Evolutionary conservation across 2,113 vertebrate genomes (phyloP).

Genomic region (Sphyrna mokarran): DNA sequence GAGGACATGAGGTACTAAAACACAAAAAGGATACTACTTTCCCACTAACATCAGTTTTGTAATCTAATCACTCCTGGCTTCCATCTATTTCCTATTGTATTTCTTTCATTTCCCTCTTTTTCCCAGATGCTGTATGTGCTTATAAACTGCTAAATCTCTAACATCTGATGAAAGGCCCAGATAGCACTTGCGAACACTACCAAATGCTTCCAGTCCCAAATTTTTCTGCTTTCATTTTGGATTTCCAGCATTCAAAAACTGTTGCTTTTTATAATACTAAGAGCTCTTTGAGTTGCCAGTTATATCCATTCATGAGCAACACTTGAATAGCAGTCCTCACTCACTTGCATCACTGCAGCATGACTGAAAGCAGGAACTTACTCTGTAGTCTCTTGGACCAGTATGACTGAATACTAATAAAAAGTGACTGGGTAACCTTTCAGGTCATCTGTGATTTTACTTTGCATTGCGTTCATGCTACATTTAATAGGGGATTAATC

Average conservation of each 20-base stretch:
- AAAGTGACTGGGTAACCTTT: not conserved
- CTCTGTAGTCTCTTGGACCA: not conserved
- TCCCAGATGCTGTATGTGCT: not conserved
- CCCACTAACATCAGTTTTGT: not conserved
- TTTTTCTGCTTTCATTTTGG: not conserved
- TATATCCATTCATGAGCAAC: not conserved
- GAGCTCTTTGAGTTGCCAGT: not conserved
- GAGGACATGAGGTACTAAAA: not conserved
- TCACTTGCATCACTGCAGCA: not conserved
- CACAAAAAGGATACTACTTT: not conserved
- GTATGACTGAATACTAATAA: slow-evolving; percentile 21
- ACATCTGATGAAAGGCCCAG: not conserved
- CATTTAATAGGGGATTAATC: not conserved
- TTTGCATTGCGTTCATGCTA: slow-evolving; percentile 15
- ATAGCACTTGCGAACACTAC: not conserved
- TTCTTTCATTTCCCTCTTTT: not conserved
- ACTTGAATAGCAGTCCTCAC: too few species aligned
- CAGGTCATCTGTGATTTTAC: slow-evolving; percentile 10
- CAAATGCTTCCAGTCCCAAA: not conserved
- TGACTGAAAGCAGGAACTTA: not conserved
- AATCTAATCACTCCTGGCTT: not conserved
- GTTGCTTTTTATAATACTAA: not conserved
- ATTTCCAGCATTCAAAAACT: not conserved
- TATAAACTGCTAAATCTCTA: not conserved
- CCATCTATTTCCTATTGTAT: not conserved